Evolutionary conservation across 2,888 invertebrate genomes (phyloP).

Genomic region (Danaus chrysippus): DNA sequence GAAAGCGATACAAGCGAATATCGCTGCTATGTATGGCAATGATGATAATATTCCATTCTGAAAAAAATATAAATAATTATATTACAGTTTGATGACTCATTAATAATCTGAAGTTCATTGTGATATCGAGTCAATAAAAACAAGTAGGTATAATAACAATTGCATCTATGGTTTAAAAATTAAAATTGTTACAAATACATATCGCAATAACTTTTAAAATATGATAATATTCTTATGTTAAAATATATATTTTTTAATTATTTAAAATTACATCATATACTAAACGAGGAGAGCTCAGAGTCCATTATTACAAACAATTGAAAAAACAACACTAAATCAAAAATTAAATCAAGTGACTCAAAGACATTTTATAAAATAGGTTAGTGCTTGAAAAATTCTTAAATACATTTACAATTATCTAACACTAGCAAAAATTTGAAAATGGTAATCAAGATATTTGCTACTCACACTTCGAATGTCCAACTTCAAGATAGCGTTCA

Average conservation of each 20-base stretch:
- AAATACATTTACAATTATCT: conserved; percentile 72
- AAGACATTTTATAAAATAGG: conserved; percentile 63
- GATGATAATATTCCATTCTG: conserved; percentile 81
- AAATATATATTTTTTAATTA: too few relatives aligned
- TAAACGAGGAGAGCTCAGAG: too few relatives aligned
- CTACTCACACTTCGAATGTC: conserved; percentile 24
- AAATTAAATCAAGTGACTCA: not conserved
- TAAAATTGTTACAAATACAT: too few relatives aligned
- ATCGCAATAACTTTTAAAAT: too few relatives aligned
- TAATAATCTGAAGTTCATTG: not conserved
- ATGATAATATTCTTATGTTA: too few relatives aligned
- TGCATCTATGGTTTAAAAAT: too few relatives aligned
- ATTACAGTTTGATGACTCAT: conserved; percentile 21
- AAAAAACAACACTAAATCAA: too few relatives aligned
- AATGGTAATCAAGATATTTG: conserved; percentile 30
- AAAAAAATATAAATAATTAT: conserved; percentile 28
- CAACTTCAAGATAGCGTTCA: conserved; percentile 78
- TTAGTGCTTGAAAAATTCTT: conserved; percentile 68
- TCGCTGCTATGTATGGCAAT: conserved; percentile 80
- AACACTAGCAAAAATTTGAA: conserved; percentile 37
- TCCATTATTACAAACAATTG: too few relatives aligned
- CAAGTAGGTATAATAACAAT: too few relatives aligned
- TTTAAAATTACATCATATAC: too few relatives aligned
- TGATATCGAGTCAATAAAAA: too few relatives aligned
- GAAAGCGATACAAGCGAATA: conserved; percentile 70